phyloP scores from a whole-genome alignment of 2,888 invertebrate genomes.

The Campaea margaritaria region DNA sequence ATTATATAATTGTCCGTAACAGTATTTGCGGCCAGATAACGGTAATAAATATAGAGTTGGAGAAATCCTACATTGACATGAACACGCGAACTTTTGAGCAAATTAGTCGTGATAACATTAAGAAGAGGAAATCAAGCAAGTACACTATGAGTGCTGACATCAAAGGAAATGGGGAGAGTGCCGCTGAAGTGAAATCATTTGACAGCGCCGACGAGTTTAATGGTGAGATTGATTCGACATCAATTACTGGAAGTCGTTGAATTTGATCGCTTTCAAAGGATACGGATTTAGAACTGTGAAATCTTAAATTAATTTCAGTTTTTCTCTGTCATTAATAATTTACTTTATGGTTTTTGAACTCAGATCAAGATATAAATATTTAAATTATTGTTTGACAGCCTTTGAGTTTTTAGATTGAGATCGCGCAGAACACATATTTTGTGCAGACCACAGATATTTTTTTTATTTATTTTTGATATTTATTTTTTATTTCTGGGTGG shows the following conservation, averaged over 20 bases:
- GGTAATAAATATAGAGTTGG: slow-evolving; percentile 18
- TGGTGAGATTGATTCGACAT: slow-evolving; percentile 27
- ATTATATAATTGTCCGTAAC: too few relatives aligned
- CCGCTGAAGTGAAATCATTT: slow-evolving; percentile 23
- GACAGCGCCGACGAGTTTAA: slow-evolving; percentile 29
- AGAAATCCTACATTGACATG: too few relatives aligned
- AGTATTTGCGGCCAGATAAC: slow-evolving; percentile 31
- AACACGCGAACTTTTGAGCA: slow-evolving; percentile 4
- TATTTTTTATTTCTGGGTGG: too few relatives aligned
- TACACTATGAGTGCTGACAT: slow-evolving; percentile 30
- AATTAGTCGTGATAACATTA: slow-evolving; percentile 22
- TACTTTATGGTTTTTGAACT: neutral
- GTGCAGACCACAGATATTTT: too few relatives aligned
- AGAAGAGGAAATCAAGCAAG: slow-evolving; percentile 12
- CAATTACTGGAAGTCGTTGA: slow-evolving; percentile 13
- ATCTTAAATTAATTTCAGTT: neutral
- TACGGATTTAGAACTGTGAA: too few relatives aligned
- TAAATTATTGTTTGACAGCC: too few relatives aligned
- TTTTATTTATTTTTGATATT: too few relatives aligned
- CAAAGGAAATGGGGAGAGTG: slow-evolving; percentile 11
- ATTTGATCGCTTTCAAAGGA: slow-evolving; percentile 10
- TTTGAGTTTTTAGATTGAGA: too few relatives aligned
- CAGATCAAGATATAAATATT: too few relatives aligned
- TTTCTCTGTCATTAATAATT: neutral
- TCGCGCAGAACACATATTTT: too few relatives aligned